A percentile compares a stretch with the other conserved stretches of the same genome.
phyloP scores from a whole-genome alignment of 1,140 invertebrate genomes.

The Drosophila funebris region DNA sequence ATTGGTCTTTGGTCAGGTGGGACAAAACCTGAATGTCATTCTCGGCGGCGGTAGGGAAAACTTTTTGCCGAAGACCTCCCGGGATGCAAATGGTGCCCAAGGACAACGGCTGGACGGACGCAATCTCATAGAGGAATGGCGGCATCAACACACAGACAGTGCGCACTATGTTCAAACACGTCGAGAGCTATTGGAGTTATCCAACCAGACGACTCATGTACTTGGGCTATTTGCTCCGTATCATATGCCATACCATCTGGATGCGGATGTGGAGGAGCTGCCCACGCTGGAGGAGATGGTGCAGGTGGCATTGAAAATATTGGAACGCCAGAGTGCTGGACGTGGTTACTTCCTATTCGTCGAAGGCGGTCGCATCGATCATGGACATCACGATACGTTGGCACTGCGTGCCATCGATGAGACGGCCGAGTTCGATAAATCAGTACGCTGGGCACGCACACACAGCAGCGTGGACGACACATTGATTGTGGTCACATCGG shows the following conservation, averaged over 20 bases:
- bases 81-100: slow-evolving; percentile 65
- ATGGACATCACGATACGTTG: slow-evolving; percentile 88
- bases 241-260: slow-evolving; percentile 85
- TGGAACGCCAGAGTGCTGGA: slow-evolving; percentile 88
- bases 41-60: slow-evolving; percentile 90
- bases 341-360: slow-evolving; percentile 88
- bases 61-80: slow-evolving; percentile 85
- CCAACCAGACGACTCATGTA: slow-evolving; percentile 83
- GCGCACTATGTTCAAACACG: slow-evolving; percentile 88
- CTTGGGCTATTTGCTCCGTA: slow-evolving; percentile 85
- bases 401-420: slow-evolving; percentile 89
- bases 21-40: slow-evolving; percentile 87
- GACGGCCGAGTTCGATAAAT: slow-evolving; percentile 88
- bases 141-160: slow-evolving; percentile 75
- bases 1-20: slow-evolving; percentile 88
- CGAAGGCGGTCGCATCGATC: slow-evolving; percentile 89
- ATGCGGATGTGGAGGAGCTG: slow-evolving; percentile 86
- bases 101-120: slow-evolving; percentile 87
- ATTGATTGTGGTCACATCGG: slow-evolving; percentile 88
- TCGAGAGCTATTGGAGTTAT: slow-evolving; percentile 84
- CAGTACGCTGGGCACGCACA: slow-evolving; percentile 86
- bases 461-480: slow-evolving; percentile 87
- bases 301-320: slow-evolving; percentile 88
- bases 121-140: slow-evolving; percentile 90
- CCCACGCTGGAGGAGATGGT: slow-evolving; percentile 92